Base-by-base conservation (phyloP, 37 sponge, comb jelly and placozoan genomes). In the Axinella damicornis region DNA sequence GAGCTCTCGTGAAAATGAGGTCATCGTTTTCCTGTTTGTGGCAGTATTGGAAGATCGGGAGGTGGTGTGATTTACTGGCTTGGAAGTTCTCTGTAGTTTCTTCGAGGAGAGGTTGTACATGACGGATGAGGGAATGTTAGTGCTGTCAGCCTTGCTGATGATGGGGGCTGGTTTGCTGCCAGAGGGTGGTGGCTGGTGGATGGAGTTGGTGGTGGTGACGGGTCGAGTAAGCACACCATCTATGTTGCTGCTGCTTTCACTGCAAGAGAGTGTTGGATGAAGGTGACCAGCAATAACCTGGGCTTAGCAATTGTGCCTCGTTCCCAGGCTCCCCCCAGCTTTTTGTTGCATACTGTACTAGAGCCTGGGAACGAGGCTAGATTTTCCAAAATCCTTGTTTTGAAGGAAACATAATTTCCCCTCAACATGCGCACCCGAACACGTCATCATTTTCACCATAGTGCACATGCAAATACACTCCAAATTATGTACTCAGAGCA, bases 1-100 rank as follows among this genome's bases (percentile, higher is more conserved):
- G 30, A 86, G 73, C 35, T 32, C 53, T 66, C 86, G 57, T 19
- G 86, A 86, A 58, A 70, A 82, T 20, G 83, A 82, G 32, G 33
- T 65, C 16, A 39, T 35, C n/a, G 38, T 39, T 52, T 64, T 64
- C 2, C 34, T 34, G 34, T 39, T 34, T 9, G 14, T 38, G 0
- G 41, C 1, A 37, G 72, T 15, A 20, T 16, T 19, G 41, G 2
- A 24, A 40, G 55, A 52, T 18, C 36, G 19, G 40, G 72, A 38
- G 40, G 25, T 39, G 36, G 41, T 2, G 41, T 71, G 72, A 40
- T 31, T 37, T 36, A 35, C 5, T 71, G 33, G 15, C 19, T 55
- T 9, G 60, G 15, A 22, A 28, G 36, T 24, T 36, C 53, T 38
- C 41, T 69, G 5, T 55, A 55, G n/a, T 21, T 25, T n/a, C 27